Evolutionary conservation across 1,140 invertebrate species (phyloP).

Genomic region (Thaumetopoea pityocampa): DNA sequence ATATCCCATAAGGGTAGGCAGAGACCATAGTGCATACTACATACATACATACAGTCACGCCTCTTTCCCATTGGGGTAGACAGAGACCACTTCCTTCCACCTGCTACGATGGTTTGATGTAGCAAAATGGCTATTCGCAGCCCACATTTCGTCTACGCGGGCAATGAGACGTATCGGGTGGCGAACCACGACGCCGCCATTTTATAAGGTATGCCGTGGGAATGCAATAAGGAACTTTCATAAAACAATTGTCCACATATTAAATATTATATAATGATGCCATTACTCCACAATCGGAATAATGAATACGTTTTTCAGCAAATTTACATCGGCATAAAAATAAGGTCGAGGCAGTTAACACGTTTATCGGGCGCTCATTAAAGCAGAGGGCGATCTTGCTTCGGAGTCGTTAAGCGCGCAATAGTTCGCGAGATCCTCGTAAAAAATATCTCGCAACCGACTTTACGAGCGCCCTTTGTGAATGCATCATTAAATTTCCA

Average conservation of each 20-base stretch:
- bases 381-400: slow-evolving; percentile 72
- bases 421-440: slow-evolving; percentile 75
- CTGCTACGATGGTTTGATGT: no score
- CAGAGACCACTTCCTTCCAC: no score
- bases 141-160: no score
- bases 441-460: slow-evolving; percentile 75
- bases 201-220: no score
- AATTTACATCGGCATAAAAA: slow-evolving; percentile 73
- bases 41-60: no score
- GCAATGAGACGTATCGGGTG: no score
- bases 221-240: no score
- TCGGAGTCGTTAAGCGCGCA: slow-evolving; percentile 74
- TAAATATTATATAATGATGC: slow-evolving; percentile 38
- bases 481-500: slow-evolving; percentile 75
- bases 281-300: slow-evolving; percentile 37
- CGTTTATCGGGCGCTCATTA: slow-evolving; percentile 75
- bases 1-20: no score
- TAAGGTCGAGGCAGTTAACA: slow-evolving; percentile 73
- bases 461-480: slow-evolving; percentile 75
- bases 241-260: slow-evolving; percentile 21
- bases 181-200: no score
- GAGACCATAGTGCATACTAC: no score
- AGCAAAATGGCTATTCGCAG: no score
- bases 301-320: slow-evolving; percentile 71
- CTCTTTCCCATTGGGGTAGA: no score